Conservation (phyloP, 2,797 vertebrate genomes). For the Semotilus atromaculatus region DNA sequence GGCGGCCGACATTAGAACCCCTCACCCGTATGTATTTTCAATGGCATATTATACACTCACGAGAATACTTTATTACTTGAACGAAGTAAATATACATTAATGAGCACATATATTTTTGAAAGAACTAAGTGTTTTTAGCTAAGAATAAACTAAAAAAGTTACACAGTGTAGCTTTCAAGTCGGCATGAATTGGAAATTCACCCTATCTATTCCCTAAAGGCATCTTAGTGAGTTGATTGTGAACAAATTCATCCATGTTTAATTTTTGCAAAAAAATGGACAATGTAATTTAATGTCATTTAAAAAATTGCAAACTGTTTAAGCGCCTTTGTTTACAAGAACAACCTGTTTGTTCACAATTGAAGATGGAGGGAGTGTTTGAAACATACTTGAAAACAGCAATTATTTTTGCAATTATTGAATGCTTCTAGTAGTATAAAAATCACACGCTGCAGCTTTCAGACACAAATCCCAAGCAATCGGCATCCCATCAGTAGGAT, state of each 20-base stretch:
- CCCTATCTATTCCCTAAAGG: neutral
- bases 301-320: neutral
- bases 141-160: too few species aligned
- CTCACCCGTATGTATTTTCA: too few species aligned
- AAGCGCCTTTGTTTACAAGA: too few species aligned
- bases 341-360: too few species aligned
- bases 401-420: neutral
- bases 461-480: slow-evolving; percentile 9
- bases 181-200: neutral
- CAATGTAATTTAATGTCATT: too few species aligned
- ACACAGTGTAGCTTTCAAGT: too few species aligned
- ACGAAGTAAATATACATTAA: too few species aligned
- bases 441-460: neutral
- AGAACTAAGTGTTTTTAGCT: too few species aligned
- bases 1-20: too few species aligned
- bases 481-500: slow-evolving; percentile 4
- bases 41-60: too few species aligned
- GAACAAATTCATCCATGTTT: neutral
- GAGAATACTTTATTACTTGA: too few species aligned
- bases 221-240: neutral
- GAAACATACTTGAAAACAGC: neutral
- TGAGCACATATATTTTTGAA: too few species aligned
- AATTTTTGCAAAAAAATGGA: neutral
- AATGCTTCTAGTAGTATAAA: neutral
- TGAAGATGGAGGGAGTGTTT: neutral